Conservation (phyloP, 2,888 invertebrate species). For the Oasisia sp. region DNA sequence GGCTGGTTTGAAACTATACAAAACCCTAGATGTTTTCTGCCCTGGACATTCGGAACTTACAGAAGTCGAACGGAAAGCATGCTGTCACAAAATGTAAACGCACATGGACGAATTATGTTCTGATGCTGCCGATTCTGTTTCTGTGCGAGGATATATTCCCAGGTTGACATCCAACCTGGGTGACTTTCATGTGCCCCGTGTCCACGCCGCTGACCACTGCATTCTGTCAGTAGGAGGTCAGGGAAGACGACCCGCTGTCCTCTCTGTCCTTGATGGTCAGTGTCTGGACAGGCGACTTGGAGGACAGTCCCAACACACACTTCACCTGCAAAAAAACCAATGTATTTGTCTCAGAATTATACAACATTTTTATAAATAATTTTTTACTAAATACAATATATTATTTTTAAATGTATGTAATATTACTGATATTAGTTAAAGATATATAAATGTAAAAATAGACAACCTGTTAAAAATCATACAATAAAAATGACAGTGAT, state of each 20-base stretch:
- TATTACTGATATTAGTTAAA: too few species aligned
- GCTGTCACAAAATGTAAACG: background rate
- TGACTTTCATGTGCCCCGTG: background rate
- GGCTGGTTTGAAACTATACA: too few species aligned
- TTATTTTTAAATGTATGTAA: too few species aligned
- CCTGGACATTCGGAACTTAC: background rate
- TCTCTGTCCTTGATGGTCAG: background rate
- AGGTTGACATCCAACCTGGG: background rate
- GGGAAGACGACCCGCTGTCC: background rate
- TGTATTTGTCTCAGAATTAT: background rate
- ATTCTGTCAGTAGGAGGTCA: background rate
- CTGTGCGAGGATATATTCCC: background rate
- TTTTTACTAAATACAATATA: background rate
- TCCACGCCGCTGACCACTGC: background rate
- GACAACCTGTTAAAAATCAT: too few species aligned
- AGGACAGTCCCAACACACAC: constrained; percentile 9
- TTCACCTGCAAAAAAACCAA: constrained; percentile 14
- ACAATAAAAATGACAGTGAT: too few species aligned
- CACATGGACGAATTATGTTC: background rate
- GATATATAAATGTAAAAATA: too few species aligned
- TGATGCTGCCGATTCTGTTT: background rate
- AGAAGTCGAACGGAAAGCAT: background rate
- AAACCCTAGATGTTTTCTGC: too few species aligned
- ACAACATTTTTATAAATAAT: background rate
- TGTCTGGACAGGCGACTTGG: background rate